Conservation (phyloP, 2,113 vertebrate species). For the Urocynchramus pylzowi region DNA sequence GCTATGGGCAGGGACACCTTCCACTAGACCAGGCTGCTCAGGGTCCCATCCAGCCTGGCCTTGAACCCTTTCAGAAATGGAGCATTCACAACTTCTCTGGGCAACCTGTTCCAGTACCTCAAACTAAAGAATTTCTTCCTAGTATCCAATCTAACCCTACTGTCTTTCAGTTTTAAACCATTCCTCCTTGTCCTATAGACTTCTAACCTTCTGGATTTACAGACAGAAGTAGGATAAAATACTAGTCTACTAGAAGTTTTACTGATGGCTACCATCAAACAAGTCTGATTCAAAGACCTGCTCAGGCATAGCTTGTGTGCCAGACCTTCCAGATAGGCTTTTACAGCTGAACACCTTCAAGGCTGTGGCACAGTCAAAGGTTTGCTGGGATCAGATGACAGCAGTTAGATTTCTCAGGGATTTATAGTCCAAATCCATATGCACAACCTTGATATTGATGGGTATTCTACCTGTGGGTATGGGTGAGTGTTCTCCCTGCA, state of each 20-base stretch:
- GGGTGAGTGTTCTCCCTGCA: not conserved
- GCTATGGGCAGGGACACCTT: not conserved
- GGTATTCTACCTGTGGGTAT: not conserved
- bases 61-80: not conserved
- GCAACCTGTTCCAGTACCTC: not conserved
- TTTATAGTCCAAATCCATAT: not conserved
- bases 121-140: not conserved
- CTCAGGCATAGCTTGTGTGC: not conserved
- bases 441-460: too few species aligned
- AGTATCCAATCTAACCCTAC: not conserved
- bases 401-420: not conserved
- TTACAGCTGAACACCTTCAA: not conserved
- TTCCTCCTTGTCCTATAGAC: not conserved
- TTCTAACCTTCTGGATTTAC: not conserved
- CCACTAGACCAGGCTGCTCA: not conserved
- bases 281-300: not conserved
- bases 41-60: not conserved
- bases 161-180: not conserved
- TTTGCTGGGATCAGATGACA: not conserved
- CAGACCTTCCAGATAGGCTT: not conserved
- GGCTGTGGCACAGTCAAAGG: not conserved
- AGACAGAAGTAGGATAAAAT: not conserved
- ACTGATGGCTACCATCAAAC: not conserved
- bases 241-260: not conserved
- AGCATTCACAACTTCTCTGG: not conserved